Evolutionary conservation across 2,797 vertebrate genomes (phyloP), one percentile per base, ranked within the genome.

Genomic region (Merluccius polli): DNA sequence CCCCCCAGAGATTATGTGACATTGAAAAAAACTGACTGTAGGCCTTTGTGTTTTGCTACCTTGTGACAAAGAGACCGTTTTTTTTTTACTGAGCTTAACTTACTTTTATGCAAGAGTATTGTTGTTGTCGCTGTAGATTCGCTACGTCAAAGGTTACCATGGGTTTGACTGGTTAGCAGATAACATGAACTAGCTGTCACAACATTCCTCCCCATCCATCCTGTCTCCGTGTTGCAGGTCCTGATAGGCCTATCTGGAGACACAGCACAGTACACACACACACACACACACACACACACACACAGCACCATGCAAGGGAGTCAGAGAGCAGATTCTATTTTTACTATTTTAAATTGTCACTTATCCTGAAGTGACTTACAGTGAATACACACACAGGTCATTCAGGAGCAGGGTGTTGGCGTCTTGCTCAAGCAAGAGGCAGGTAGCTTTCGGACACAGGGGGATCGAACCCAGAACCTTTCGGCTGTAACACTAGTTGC

Each of bases 21-120:
- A 85, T 84, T 85, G 84, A 84, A 87, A 84, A 87, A 90, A 91
- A 86, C 79, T 72, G 71, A 78, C 48, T 72, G 84, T 7, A 77
- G 79, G 75, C 76, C 63, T 78, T 84, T 82, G 73, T 79, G 76
- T 74, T 76, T 67, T 29, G 52, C 71, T 77, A 59, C 82, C 70
- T 75, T 71, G 76, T 82, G 24, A 73, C 80, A 84, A 82, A 73
- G 52, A 74, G 71, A 3, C 16, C 7, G 9, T 31, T 32, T 69
- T 69, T 70, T 0, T 81, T 86, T 84, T 81, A 82, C 38, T 78
- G 74, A 16, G 65, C 29, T 68, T 6, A 30, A 68, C 65, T 68
- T 29, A 68, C 65, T 68, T 29, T 68, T 68, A 52, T 15, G 18
- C 21, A 52, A 18, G 44, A 52, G 52, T 59, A 59, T 59, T 68